Evolutionary conservation across 30 jellyfish, hydroid and myxozoan genomes (phyloP), one percentile per base, ranked within the genome.

Genomic region (Aurelia coerulea): DNA sequence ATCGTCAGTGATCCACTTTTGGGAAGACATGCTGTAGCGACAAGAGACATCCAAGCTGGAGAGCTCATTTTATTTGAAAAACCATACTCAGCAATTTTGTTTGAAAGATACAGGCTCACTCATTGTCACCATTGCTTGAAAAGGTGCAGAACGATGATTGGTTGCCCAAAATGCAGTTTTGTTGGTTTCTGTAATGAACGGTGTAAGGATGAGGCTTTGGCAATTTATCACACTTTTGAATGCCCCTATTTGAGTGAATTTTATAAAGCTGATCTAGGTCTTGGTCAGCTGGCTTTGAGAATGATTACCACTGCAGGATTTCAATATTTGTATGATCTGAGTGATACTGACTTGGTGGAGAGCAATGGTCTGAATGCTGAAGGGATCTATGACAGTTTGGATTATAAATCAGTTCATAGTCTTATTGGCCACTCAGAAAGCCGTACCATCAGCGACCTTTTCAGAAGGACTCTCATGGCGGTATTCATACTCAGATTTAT

Each of bases 21-120:
- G 39, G 98, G 98, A 32, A 62, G 98, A 46, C 80, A 73, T 81
- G 98, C 97, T 39, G 66, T 88, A 62, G 98, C 98, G 1, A 49
- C 83, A 29, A 75, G 86, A 63, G 93, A 93, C 37, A 93, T 93
- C 31, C 50, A 75, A 17, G 97, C 97, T 68, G 98, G 98, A 10
- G 98, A 93, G 51, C 79, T 87, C 54, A 88, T 93, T 32, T 33
- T 93, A n/a, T 76, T 84, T 66, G 98, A 93, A 68, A 76, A 88
- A 65, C 96, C 98, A 10, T 93, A 29, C 68, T 74, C 93, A 14
- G 73, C 94, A 32, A 77, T 88, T 7, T 51, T 94, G 63, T 76
- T 93, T 56, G 67, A 94, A 13, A 90, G 82, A 11, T 35, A 88
- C 37, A 81, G 80, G 29, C 80, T 80, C 9, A 81, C 95, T 1